Conservation (phyloP, 2,113 vertebrate species). For the Mystacornis crossleyi region DNA sequence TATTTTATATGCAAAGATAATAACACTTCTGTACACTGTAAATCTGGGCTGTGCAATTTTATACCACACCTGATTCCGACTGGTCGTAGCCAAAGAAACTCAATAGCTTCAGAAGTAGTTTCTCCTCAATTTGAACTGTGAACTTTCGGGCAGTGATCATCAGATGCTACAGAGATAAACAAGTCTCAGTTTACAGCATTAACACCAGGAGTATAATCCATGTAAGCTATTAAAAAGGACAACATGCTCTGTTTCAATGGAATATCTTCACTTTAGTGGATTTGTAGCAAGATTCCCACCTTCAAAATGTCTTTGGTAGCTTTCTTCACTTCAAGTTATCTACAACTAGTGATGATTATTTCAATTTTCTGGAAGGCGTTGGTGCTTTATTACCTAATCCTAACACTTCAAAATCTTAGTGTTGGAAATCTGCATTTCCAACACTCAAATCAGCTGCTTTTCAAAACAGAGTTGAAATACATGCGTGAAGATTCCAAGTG, state of each 20-base stretch:
- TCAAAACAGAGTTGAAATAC: neutral
- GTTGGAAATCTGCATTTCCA: neutral
- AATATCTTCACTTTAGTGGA: neutral
- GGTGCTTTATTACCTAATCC: neutral
- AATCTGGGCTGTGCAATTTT: neutral
- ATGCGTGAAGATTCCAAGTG: neutral
- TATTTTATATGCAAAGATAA: neutral
- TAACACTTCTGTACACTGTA: neutral
- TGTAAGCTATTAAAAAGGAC: neutral
- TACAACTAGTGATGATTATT: neutral
- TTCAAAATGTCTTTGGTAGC: neutral
- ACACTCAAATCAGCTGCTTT: neutral
- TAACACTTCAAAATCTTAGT: neutral
- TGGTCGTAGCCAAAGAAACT: constrained; percentile 92
- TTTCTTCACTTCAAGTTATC: neutral
- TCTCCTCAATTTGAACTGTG: constrained; percentile 96
- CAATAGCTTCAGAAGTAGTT: constrained; percentile 91
- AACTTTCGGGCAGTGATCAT: constrained; percentile 92
- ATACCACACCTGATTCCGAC: constrained; percentile 82
- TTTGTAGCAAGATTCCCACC: neutral
- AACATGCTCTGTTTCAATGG: neutral
- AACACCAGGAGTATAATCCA: neutral
- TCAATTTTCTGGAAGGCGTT: neutral
- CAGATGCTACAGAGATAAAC: constrained; percentile 82
- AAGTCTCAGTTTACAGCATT: constrained; percentile 25